Percentiles rank a stretch among this genome's conserved stretches.
Conservation (phyloP, 2,113 vertebrate species). For the Nematolebias whitei region DNA sequence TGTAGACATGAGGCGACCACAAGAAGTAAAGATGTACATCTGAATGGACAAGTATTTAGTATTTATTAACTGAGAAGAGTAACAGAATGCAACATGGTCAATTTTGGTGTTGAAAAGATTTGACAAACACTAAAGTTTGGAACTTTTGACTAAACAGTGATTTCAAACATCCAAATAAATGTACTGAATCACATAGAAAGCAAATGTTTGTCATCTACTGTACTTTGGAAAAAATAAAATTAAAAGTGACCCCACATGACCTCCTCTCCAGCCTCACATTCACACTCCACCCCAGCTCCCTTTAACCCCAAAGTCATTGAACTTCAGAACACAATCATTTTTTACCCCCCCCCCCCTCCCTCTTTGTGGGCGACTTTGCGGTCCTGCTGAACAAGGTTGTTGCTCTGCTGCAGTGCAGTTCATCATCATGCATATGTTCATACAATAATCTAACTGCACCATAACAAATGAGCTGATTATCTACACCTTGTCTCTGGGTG, state of each 20-base stretch:
- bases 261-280: constrained; percentile 3
- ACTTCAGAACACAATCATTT: constrained; percentile 34
- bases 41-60: too few species aligned
- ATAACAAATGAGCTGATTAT: constrained; percentile 76
- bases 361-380: constrained; percentile 40
- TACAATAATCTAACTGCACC: constrained; percentile 56
- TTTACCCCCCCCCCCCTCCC: constrained; percentile 13
- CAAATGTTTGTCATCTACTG: not conserved
- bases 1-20: too few species aligned
- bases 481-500: constrained; percentile 54
- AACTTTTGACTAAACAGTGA: not conserved
- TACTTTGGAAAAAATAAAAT: not conserved
- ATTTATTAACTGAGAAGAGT: too few species aligned
- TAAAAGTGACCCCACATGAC: not conserved
- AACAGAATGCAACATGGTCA: too few species aligned
- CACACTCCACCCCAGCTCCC: constrained; percentile 6
- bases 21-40: too few species aligned
- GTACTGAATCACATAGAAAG: not conserved
- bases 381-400: constrained; percentile 62
- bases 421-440: constrained; percentile 69
- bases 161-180: not conserved
- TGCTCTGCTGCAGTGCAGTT: constrained; percentile 43
- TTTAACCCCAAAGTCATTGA: constrained; percentile 56
- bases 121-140: not conserved
- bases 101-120: not conserved